phyloP scores from a whole-genome alignment of 1,140 invertebrate species.

The Euura lappo region DNA sequence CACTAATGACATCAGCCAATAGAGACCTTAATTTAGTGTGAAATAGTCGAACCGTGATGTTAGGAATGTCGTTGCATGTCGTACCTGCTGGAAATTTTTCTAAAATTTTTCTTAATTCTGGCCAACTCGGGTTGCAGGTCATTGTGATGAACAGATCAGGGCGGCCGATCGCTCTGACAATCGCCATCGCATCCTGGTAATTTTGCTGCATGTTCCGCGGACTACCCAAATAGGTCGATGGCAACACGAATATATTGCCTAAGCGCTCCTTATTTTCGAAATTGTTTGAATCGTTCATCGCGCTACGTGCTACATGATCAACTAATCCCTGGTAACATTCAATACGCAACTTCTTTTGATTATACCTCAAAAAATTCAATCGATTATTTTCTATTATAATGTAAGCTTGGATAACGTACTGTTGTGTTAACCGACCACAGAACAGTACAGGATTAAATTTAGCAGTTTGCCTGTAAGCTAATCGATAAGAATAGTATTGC shows the following conservation, averaged over 20 bases:
- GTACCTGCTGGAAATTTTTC: slow-evolving; percentile 12
- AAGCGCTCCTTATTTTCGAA: slow-evolving; percentile 10
- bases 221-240: slow-evolving; percentile 42
- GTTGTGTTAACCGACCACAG: slow-evolving; percentile 21
- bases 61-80: slow-evolving; percentile 14
- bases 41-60: slow-evolving; percentile 10
- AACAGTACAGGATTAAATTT: slow-evolving; percentile 24
- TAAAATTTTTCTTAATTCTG: slow-evolving; percentile 15
- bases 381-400: slow-evolving; percentile 22
- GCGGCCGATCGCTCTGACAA: slow-evolving; percentile 20
- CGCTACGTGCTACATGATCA: slow-evolving; percentile 21
- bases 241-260: slow-evolving; percentile 30
- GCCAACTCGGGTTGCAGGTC: slow-evolving; percentile 20
- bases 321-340: slow-evolving; percentile 30
- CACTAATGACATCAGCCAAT: neutral
- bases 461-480: neutral
- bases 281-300: slow-evolving; percentile 21
- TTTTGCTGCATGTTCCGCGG: slow-evolving; percentile 44
- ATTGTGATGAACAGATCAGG: slow-evolving; percentile 29
- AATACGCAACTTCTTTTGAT: slow-evolving; percentile 29
- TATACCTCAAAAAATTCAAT: slow-evolving; percentile 29
- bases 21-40: neutral
- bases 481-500: neutral
- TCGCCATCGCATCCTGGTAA: slow-evolving; percentile 37
- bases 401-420: slow-evolving; percentile 28